Base-by-base conservation (phyloP, 2,113 vertebrate species). In the Muntiacus muntjak region DNA sequence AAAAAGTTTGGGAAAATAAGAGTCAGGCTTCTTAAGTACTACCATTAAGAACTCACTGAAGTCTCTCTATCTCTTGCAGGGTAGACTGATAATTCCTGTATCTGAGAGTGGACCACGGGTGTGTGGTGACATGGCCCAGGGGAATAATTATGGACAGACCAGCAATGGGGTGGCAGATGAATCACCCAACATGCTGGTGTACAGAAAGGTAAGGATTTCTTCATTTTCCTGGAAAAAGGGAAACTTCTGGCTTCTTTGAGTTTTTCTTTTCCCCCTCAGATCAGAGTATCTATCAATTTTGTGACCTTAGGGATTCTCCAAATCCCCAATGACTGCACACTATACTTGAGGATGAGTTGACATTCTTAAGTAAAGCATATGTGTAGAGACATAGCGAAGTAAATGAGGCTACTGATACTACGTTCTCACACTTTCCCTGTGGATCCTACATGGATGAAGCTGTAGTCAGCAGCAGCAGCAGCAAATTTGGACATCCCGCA, bases 161-260 rank as follows among this genome's bases (percentile, higher is more conserved):
- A 99, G 99, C 99, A 99, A 99, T 43, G 99, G 99, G 98, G 99
- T 99, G 97, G 99, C 99, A 28, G 99, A 99, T 94, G 99, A 99
- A 98, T 99, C 99, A 62, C 99, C 99, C 96, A 99, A 99, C 98
- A 99, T 99, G 99, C 99, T 99, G 98, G 99, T 99, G 95, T 99
- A 99, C 98, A 99, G 99, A 99, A 99, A 99, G 99, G 99, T 99
- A 99, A 99, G 99, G 54, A n/a, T 91, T 67, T 92, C 52, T 92
- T 87, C 23, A 47, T 78, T 96, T 78, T 79, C 12, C 86, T 90
- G 21, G 54, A 13, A 43, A 64, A 84, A 67, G 14, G 45, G 74
- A 85, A 71, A 57, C 81, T 83, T 89, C 30, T 50, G 82, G 28
- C 47, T 78, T n/a, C 2, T 57, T 88, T 2, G 47, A 19, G 15